Conservation (phyloP, 2,888 invertebrate genomes). For the Silvanus unidentatus region DNA sequence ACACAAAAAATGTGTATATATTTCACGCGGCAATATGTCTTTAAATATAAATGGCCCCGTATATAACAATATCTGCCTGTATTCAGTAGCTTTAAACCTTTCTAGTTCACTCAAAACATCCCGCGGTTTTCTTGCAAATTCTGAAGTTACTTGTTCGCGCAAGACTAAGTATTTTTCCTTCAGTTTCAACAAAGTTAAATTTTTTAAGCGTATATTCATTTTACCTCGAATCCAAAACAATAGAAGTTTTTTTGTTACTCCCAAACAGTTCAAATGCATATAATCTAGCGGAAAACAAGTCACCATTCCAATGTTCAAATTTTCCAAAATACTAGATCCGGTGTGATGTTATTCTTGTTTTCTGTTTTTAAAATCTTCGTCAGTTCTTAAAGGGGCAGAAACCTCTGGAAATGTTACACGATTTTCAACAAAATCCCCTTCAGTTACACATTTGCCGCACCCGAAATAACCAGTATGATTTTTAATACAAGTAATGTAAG, state of each 20-base stretch:
- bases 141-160: not conserved
- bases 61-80: not conserved
- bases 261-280: slow-evolving; percentile 28
- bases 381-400: slow-evolving; percentile 19
- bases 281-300: slow-evolving; percentile 25
- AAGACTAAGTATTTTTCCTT: not conserved
- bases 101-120: not conserved
- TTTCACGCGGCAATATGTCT: slow-evolving; percentile 5
- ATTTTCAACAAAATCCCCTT: slow-evolving; percentile 16
- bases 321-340: slow-evolving; percentile 18
- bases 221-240: slow-evolving; percentile 18
- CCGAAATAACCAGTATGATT: slow-evolving; percentile 25
- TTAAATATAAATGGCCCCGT: slow-evolving; percentile 7
- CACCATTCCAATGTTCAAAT: slow-evolving; percentile 24
- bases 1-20: slow-evolving; percentile 7
- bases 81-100: not conserved
- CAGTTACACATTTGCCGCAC: slow-evolving; percentile 24
- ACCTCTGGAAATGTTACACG: slow-evolving; percentile 13
- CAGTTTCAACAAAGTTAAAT: not conserved
- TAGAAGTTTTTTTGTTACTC: slow-evolving; percentile 24
- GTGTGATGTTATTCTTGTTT: slow-evolving; percentile 24
- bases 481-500: slow-evolving; percentile 20
- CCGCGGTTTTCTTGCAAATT: slow-evolving; percentile 5
- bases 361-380: slow-evolving; percentile 20
- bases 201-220: slow-evolving; percentile 4